These are phyloP conservation scores for Etia nguti DNA, from an alignment of 2,113 vertebrate species.

Conservation along the genomic window DNA sequence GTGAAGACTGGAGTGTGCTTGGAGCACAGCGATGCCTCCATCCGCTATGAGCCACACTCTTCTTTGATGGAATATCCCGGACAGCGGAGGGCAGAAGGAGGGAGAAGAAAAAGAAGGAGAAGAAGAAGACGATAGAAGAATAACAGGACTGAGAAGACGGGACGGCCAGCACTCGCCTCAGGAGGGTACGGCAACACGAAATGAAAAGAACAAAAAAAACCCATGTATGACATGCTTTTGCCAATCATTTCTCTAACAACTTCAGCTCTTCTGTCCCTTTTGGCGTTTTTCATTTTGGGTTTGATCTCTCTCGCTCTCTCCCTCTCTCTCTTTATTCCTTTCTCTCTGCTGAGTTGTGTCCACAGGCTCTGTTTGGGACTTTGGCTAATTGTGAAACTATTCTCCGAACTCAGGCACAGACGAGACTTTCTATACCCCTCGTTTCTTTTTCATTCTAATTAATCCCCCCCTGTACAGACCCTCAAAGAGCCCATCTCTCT, in stretches of 20 bases:
- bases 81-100: conserved; percentile 21
- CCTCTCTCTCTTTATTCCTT: background rate
- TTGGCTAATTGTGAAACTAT: conserved; percentile 57
- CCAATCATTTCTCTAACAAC: conserved; percentile 21
- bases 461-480: conserved; percentile 46
- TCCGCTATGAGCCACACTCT: background rate
- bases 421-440: conserved; percentile 39
- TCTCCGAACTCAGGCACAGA: conserved; percentile 35
- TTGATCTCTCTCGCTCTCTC: conserved; percentile 7
- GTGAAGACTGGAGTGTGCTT: conserved; percentile 1
- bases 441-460: conserved; percentile 60
- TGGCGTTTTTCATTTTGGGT: conserved; percentile 19
- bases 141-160: conserved; percentile 2
- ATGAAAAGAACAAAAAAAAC: background rate
- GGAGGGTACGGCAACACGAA: conserved; percentile 43
- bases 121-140: conserved; percentile 9
- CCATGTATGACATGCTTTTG: background rate
- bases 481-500: conserved; percentile 42
- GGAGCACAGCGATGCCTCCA: background rate
- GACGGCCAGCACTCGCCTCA: conserved; percentile 10
- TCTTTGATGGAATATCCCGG: conserved; percentile 59
- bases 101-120: conserved; percentile 13
- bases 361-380: conserved; percentile 51
- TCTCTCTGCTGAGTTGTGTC: conserved; percentile 40
- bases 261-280: conserved; percentile 39